These are phyloP conservation scores for Agrilus biguttatus DNA, from an alignment of 2,888 invertebrate genomes.

Conservation along the genomic window DNA sequence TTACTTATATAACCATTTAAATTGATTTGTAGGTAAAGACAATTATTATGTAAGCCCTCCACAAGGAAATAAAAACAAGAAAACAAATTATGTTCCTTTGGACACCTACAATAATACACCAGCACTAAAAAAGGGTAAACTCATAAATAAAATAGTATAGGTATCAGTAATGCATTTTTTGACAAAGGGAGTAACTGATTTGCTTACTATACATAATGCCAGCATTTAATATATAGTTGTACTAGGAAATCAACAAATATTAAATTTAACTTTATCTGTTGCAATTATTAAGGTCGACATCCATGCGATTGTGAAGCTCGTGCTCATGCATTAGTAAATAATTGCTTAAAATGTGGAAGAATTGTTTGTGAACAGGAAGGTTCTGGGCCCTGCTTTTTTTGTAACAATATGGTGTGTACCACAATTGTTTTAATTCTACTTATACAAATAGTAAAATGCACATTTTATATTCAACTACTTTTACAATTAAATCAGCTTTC, in stretches of 20 bases:
- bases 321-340: slow-evolving; percentile 79
- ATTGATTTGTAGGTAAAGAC: no score
- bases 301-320: slow-evolving; percentile 86
- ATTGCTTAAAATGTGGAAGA: slow-evolving; percentile 86
- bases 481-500: no score
- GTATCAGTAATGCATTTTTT: not conserved
- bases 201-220: not conserved
- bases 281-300: slow-evolving; percentile 52
- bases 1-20: no score
- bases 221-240: no score
- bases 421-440: no score
- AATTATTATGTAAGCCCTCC: not conserved
- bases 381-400: slow-evolving; percentile 90
- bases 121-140: slow-evolving; percentile 25
- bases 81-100: slow-evolving; percentile 59
- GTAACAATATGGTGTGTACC: slow-evolving; percentile 61
- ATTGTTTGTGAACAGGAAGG: slow-evolving; percentile 95
- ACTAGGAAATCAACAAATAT: no score
- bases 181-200: not conserved
- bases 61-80: slow-evolving; percentile 37
- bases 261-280: no score
- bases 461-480: no score
- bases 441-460: not conserved
- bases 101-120: slow-evolving; percentile 52
- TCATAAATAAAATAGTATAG: not conserved